These are phyloP conservation scores for Megaptera novaeangliae DNA, from an alignment of 2,113 vertebrate species.

Conservation along the genomic window DNA sequence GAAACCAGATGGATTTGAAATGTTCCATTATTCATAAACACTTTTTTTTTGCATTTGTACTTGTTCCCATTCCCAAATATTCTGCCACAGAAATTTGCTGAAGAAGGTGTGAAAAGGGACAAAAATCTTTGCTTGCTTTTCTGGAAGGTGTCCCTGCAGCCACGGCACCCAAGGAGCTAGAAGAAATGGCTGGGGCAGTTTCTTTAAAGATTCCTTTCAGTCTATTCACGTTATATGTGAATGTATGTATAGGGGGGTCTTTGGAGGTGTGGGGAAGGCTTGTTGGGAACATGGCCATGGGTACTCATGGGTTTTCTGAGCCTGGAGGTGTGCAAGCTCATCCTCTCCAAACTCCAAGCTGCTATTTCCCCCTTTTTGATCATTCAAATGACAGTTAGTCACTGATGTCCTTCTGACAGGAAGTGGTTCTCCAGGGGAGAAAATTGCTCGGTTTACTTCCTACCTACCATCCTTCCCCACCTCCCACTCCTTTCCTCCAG, in stretches of 20 bases:
- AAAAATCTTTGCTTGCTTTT: slow-evolving; percentile 61
- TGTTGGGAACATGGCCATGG: neutral
- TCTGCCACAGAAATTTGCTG: slow-evolving; percentile 71
- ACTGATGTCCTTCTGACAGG: slow-evolving; percentile 61
- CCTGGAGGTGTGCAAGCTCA: slow-evolving; percentile 62
- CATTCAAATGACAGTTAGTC: slow-evolving; percentile 48
- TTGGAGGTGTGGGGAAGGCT: fast-evolving
- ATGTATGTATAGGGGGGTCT: fast-evolving
- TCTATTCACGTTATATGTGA: neutral
- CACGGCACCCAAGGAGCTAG: fast-evolving
- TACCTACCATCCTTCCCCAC: neutral
- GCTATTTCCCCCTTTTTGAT: slow-evolving; percentile 65
- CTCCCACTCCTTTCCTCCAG: neutral
- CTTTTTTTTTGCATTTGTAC: slow-evolving; percentile 76
- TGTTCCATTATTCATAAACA: slow-evolving; percentile 91
- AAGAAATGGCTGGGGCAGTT: neutral
- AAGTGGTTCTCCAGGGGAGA: slow-evolving; percentile 52
- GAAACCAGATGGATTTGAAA: slow-evolving; percentile 90
- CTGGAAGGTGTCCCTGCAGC: neutral
- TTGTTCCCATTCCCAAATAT: slow-evolving; percentile 83
- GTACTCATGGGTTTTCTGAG: slow-evolving; percentile 54
- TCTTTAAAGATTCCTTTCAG: neutral
- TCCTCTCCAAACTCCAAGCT: neutral
- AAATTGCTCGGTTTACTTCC: neutral
- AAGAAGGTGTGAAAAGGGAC: slow-evolving; percentile 74